These are phyloP conservation scores for Centruroides sculpturatus DNA, from an alignment of 1,140 invertebrate genomes.

Conservation along the genomic window DNA sequence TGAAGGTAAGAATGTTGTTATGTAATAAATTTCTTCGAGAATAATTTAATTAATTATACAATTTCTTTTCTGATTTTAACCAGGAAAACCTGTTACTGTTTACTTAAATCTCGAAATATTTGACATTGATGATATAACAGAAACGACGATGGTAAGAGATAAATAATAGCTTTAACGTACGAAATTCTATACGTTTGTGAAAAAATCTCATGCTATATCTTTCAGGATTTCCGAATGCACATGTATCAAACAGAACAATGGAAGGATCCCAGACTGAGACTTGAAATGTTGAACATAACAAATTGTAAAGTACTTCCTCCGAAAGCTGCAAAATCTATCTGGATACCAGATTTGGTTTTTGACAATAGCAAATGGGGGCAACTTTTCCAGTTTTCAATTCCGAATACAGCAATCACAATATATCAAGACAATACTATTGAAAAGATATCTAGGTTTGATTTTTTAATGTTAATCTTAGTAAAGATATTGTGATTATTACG, in stretches of 20 bases:
- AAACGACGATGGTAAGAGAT: constrained; percentile 12
- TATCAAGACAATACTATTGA: too few species aligned
- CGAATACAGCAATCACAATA: too few species aligned
- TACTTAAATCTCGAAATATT: constrained; percentile 8
- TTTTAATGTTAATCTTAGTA: too few species aligned
- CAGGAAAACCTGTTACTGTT: constrained; percentile 1
- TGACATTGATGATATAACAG: constrained; percentile 13
- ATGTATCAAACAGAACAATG: not conserved
- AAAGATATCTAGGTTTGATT: too few species aligned
- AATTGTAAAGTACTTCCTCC: not conserved
- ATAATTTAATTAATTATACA: too few species aligned
- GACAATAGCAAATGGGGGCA: too few species aligned
- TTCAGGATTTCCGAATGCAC: not conserved
- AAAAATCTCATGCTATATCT: not conserved
- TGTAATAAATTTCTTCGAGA: too few species aligned
- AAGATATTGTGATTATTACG: too few species aligned
- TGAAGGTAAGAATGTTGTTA: too few species aligned
- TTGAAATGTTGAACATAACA: not conserved
- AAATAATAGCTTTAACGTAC: too few species aligned
- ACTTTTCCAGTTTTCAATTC: too few species aligned
- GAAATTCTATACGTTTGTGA: too few species aligned
- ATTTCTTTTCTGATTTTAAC: not conserved
- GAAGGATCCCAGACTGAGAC: not conserved
- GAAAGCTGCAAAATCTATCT: not conserved
- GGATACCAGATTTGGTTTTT: not conserved